A percentile compares a stretch with the other conserved stretches of the same genome.
Conservation (phyloP, 2,113 vertebrate genomes). For the Peromyscus californicus region DNA sequence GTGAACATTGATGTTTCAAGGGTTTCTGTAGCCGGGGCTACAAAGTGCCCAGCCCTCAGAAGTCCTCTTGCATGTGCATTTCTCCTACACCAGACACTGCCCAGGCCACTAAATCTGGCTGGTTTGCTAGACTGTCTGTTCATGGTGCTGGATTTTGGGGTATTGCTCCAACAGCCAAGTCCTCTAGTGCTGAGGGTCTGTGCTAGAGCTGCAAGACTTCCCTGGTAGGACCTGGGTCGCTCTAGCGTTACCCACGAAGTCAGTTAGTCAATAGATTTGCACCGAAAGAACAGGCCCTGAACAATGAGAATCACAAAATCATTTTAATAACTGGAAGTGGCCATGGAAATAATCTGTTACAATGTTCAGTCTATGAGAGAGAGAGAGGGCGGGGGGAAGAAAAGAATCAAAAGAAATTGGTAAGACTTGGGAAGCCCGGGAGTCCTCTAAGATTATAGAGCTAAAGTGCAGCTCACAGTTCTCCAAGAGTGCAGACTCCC, state of each 20-base stretch:
- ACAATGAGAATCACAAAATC: neutral
- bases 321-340: neutral
- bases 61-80: neutral
- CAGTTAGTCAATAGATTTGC: neutral
- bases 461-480: neutral
- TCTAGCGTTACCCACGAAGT: neutral
- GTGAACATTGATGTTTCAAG: neutral
- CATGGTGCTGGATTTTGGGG: neutral
- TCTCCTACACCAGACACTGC: fast-evolving
- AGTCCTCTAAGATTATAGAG: neutral
- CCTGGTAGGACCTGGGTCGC: neutral
- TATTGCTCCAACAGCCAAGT: neutral
- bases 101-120: neutral
- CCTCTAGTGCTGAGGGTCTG: neutral
- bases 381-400: too few species aligned
- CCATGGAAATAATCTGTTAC: neutral
- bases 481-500: neutral
- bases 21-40: neutral
- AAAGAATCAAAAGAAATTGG: neutral
- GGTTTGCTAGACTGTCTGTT: neutral
- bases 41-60: neutral
- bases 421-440: neutral
- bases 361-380: neutral
- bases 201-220: neutral
- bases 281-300: neutral